phyloP scores from a whole-genome alignment of 2,797 vertebrate species.

The Alosa sapidissima region DNA sequence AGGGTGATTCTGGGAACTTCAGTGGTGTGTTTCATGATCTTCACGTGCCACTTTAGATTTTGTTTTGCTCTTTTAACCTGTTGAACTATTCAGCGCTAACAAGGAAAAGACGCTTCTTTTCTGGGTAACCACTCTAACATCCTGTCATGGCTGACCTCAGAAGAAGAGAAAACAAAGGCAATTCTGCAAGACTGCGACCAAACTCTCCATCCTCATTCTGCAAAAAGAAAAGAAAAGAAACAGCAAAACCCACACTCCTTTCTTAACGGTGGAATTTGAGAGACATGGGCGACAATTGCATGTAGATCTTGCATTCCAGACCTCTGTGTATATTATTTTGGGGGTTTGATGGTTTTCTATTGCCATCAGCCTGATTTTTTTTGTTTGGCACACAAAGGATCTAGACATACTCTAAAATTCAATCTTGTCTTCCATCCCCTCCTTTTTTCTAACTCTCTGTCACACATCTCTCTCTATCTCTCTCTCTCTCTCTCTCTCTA shows the following conservation, averaged over 20 bases:
- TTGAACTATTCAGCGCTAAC: not conserved
- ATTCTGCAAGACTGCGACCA: not conserved
- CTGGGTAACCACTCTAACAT: slow-evolving; percentile 29
- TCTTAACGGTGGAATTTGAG: not conserved
- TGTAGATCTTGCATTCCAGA: not conserved
- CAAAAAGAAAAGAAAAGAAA: slow-evolving; percentile 2
- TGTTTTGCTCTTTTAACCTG: not conserved
- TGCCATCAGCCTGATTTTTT: not conserved
- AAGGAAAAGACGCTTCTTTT: not conserved
- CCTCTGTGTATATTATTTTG: not conserved
- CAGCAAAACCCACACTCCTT: not conserved
- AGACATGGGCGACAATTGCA: not conserved
- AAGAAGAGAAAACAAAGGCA: slow-evolving; percentile 17
- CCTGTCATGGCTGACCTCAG: slow-evolving; percentile 36
- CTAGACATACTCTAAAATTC: not conserved
- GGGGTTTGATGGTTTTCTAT: slow-evolving; percentile 12
- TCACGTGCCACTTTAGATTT: not conserved
- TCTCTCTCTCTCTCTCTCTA: not conserved
- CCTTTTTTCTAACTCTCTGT: not conserved
- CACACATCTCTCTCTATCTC: not conserved
- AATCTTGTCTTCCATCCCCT: not conserved
- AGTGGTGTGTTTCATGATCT: not conserved
- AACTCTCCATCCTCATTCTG: not conserved
- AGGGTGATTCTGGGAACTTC: not conserved
- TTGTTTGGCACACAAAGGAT: not conserved